Conservation (phyloP, 1,140 invertebrate species). For the Caenorhabditis briggsae region DNA sequence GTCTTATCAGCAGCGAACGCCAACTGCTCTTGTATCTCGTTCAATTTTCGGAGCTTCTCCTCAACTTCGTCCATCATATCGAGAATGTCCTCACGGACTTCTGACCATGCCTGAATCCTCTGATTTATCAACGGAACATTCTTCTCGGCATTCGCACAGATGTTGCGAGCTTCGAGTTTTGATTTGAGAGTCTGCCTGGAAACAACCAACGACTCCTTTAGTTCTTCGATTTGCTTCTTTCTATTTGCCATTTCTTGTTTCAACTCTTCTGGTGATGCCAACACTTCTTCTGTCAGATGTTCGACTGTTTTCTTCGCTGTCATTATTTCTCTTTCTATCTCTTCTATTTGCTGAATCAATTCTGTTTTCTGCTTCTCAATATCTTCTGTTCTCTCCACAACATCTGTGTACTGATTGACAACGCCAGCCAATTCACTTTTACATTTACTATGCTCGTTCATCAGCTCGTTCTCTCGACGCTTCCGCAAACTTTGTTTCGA, state of each 20-base stretch:
- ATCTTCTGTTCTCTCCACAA: too few relatives aligned
- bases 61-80: conserved; percentile 2
- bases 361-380: neutral
- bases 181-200: neutral
- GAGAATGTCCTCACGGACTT: neutral
- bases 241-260: conserved; percentile 28
- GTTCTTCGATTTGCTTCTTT: conserved; percentile 18
- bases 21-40: conserved; percentile 2
- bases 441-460: neutral
- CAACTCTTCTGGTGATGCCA: conserved; percentile 7
- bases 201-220: neutral
- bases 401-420: neutral
- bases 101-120: neutral
- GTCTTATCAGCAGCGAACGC: neutral
- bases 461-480: conserved; percentile 19
- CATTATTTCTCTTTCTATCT: neutral
- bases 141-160: conserved; percentile 10
- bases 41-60: conserved; percentile 31
- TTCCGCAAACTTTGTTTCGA: neutral
- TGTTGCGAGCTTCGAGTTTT: neutral
- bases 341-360: neutral
- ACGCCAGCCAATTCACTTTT: neutral
- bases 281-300: conserved; percentile 20
- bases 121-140: neutral
- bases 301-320: conserved; percentile 29